Evolutionary conservation across 2,888 invertebrate species (phyloP), one percentile per base, ranked within the genome.

Genomic region (Hedya salicella): DNA sequence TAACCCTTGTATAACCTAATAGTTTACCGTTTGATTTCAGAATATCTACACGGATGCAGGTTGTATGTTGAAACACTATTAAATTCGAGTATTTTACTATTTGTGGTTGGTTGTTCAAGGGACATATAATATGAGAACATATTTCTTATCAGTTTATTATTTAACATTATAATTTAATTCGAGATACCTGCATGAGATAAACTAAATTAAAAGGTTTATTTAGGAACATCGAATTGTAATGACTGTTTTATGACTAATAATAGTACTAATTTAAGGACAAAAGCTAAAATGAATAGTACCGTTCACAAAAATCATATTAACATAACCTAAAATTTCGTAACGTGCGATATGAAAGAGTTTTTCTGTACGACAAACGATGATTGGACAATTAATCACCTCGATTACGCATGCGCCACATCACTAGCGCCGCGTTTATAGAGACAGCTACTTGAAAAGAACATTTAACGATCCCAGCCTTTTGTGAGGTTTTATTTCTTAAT

Each of bases 361-460:
- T 49, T 70, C 61, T 68, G 54, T 68, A 63, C 65, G 32, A 46
- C 64, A 66, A 65, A 68, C 63, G 70, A 71, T 81, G 78, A 83
- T 85, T 78, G 72, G 71, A 77, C 80, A 72, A 88, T 88, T 82
- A 85, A 87, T 86, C 83, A 85, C 73, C 67, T 70, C 73, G 73
- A 81, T 82, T 81, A 81, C 79, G 79, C 79, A 77, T 78, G 77
- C 80, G 82, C 79, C 80, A 87, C 83, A 81, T 86, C 87, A 87
- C 80, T 83, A 77, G 78, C 74, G 78, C 87, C 88, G 87, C 78
- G 73, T 80, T 82, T 82, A 83, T 80, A 80, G 76, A 79, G 79
- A 80, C 83, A 82, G 82, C 84, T 84, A 83, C 84, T 84, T 82
- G 79, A 85, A 85, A 84, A 82, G 81, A 82, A 80, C 78, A 78